Base-by-base conservation (phyloP, 2,797 vertebrate genomes). In the Malacoraja senta region DNA sequence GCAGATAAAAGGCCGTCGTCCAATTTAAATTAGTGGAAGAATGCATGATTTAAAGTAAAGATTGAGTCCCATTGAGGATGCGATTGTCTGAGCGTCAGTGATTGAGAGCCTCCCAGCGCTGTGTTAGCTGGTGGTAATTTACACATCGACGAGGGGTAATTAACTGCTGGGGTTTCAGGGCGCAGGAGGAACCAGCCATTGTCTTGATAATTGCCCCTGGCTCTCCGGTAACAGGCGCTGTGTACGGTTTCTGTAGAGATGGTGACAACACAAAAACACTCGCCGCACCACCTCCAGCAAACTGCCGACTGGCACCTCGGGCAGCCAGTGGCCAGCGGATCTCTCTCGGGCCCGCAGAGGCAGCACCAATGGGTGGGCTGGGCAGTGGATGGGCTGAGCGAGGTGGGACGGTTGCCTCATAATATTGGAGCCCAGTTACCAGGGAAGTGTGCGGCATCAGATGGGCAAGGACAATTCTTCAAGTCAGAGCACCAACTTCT, bases 181-280 rank as follows among this genome's bases (percentile, higher is more conserved):
- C 1, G 61, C 26, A 84, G 53, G 3, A 61, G 26, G 44, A 53
- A 29, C 10, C 15, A 3, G 1, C 4, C 61, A 35, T 88, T 88
- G 61, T 88, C 61, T 13, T n/a, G 61, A 24, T 88, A 65, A 88
- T 68, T 32, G 8, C 21, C 6, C n/a, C n/a, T n/a, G 35, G 61
- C 29, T 88, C 84, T 88, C 84, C 0, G 6, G 83, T 88, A 63
- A 65, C 61, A 21, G 61, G 61, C 17, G 65, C 29, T 88, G 65
- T 68, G 84, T 35, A n/a, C n/a, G 21, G 84, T 88, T 88, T 88
- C 84, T 88, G 84, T 88, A 88, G 84, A 9, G 63, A 88, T 32
- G 71, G 1, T 9, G n/a, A 88, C 17, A 32, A 88, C 32, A 88
- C n/a, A 68, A n/a, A 63, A 35, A 88, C 44, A 29, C 24, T 61